Percentiles rank a stretch among this genome's conserved stretches.
phyloP scores from a whole-genome alignment of 2,797 vertebrate species.

The Coranthus polyacanthus region DNA sequence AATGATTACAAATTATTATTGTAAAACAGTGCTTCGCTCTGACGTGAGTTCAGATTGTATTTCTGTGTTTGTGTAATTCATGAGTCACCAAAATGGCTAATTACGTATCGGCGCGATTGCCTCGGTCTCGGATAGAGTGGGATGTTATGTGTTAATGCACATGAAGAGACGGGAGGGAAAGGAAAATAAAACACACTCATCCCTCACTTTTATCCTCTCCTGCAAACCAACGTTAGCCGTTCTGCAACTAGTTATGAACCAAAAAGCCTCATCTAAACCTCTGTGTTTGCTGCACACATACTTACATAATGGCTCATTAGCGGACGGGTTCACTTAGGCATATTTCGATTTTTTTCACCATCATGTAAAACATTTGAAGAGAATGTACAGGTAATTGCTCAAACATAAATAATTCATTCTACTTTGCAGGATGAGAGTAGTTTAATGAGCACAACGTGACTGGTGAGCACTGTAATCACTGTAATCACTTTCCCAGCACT shows the following conservation, averaged over 20 bases:
- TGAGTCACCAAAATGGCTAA: slow-evolving; percentile 20
- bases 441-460: neutral
- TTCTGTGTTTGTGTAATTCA: neutral
- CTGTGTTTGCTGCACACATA: no score
- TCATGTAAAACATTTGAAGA: neutral
- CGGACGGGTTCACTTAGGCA: neutral
- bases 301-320: slow-evolving; percentile 4
- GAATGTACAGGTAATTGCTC: neutral
- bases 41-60: neutral
- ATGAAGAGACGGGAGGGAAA: neutral
- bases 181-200: neutral
- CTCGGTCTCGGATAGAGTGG: neutral
- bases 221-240: neutral
- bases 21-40: no score
- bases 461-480: neutral
- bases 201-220: neutral
- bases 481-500: neutral
- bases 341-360: slow-evolving; percentile 17
- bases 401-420: slow-evolving; percentile 3
- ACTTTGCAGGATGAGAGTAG: neutral
- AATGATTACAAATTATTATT: no score
- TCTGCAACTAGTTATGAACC: neutral
- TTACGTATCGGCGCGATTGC: slow-evolving; percentile 23
- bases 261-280: neutral
- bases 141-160: slow-evolving; percentile 4